phyloP scores from a whole-genome alignment of 1,140 invertebrate species.

The Drosophila pseudoobscura region DNA sequence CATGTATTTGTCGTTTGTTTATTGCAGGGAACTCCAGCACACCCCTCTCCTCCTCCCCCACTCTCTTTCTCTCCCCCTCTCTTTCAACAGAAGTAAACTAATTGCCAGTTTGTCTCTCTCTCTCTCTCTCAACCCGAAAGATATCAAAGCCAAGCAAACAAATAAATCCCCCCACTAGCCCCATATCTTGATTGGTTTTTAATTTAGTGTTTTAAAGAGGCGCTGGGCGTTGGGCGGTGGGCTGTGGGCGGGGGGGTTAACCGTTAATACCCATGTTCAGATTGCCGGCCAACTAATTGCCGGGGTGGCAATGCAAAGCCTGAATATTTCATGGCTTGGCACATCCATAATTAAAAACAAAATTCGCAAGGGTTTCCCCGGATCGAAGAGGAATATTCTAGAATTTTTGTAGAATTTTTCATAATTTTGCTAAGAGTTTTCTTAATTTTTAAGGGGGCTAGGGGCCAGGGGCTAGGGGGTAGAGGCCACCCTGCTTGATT shows the following conservation, averaged over 20 bases:
- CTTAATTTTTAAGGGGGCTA: no score
- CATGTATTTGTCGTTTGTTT: background rate
- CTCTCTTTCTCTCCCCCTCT: background rate
- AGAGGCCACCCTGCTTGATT: no score
- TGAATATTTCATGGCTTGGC: constrained; percentile 35
- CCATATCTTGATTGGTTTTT: constrained; percentile 69
- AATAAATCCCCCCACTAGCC: constrained; percentile 34
- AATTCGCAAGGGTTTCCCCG: no score
- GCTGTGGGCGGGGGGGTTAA: no score
- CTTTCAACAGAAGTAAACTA: constrained; percentile 47
- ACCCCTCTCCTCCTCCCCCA: rapidly evolving
- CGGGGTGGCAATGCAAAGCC: background rate
- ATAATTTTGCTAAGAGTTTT: no score
- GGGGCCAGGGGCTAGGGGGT: no score
- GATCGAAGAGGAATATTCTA: no score
- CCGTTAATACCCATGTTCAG: constrained; percentile 47
- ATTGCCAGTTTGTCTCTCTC: constrained; percentile 70
- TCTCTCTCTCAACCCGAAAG: constrained; percentile 40
- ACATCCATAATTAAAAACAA: no score
- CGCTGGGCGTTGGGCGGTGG: constrained; percentile 51
- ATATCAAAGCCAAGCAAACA: constrained; percentile 2
- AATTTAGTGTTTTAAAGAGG: constrained; percentile 54
- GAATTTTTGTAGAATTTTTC: no score
- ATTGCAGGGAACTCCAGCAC: background rate
- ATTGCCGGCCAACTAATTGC: constrained; percentile 27